Evolutionary conservation across 2,888 invertebrate genomes (phyloP).

Genomic region (Leptopilina syphax): DNA sequence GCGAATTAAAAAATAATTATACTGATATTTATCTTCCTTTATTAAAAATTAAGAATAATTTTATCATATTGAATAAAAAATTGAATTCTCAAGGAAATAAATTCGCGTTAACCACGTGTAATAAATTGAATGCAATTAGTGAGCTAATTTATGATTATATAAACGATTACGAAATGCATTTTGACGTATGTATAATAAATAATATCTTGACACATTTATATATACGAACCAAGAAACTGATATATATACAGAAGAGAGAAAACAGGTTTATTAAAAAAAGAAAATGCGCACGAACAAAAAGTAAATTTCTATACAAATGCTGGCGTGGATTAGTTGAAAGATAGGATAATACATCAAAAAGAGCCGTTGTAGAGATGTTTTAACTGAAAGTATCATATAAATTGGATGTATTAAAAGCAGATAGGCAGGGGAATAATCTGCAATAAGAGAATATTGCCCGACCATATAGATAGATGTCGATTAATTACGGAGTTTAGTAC

Average conservation of each 20-base stretch:
- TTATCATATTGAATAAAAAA: no score
- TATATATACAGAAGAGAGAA: not conserved
- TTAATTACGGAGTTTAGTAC: conserved; percentile 39
- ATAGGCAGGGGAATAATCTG: not conserved
- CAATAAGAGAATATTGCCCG: not conserved
- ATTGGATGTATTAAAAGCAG: conserved; percentile 6
- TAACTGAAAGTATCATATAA: not conserved
- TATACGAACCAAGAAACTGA: not conserved
- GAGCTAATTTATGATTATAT: conserved; percentile 19
- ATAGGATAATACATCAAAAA: conserved; percentile 28
- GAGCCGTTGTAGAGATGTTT: conserved; percentile 31
- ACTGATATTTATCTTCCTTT: no score
- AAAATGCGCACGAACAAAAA: no score
- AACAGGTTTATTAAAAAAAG: conserved; percentile 34
- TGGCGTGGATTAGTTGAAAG: conserved; percentile 33
- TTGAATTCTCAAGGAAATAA: no score
- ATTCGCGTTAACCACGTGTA: not conserved
- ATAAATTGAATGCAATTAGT: not conserved
- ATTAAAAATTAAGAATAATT: no score
- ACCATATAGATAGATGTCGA: not conserved
- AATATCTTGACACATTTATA: not conserved
- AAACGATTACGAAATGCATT: conserved; percentile 28
- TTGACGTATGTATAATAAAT: conserved; percentile 16
- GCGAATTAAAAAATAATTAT: no score
- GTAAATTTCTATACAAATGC: not conserved